Evolutionary conservation across 2,888 invertebrate species (phyloP).

Genomic region (Dorcus hopei): DNA sequence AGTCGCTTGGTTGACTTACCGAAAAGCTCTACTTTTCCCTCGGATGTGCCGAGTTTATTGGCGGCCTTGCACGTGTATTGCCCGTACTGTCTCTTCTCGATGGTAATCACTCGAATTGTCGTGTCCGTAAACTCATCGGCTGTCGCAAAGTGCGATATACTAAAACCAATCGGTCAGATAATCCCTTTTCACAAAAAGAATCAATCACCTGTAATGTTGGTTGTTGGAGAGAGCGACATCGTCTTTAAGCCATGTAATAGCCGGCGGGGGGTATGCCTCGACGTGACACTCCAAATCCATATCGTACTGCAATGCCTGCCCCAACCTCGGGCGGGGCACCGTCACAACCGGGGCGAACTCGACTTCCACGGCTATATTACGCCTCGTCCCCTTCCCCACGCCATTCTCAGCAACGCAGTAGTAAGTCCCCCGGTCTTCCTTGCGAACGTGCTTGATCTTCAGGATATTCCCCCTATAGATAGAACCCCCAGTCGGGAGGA

Average conservation of each 20-base stretch:
- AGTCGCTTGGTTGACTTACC: slow-evolving; percentile 56
- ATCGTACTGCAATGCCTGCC: slow-evolving; percentile 87
- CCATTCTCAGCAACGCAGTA: slow-evolving; percentile 91
- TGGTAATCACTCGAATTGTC: slow-evolving; percentile 82
- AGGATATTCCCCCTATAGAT: slow-evolving; percentile 79
- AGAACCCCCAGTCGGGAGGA: slow-evolving; percentile 86
- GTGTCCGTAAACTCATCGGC: slow-evolving; percentile 92
- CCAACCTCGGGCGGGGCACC: slow-evolving; percentile 77
- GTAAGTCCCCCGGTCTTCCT: slow-evolving; percentile 89
- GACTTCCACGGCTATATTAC: slow-evolving; percentile 84
- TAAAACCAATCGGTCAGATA: slow-evolving; percentile 34
- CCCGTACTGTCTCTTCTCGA: slow-evolving; percentile 88
- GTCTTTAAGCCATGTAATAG: slow-evolving; percentile 88
- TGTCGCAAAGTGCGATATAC: slow-evolving; percentile 86
- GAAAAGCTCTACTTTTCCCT: slow-evolving; percentile 76
- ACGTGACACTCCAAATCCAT: slow-evolving; percentile 94
- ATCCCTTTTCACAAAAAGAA: no score
- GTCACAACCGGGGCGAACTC: slow-evolving; percentile 86
- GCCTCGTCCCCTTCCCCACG: slow-evolving; percentile 78
- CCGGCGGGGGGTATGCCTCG: slow-evolving; percentile 91
- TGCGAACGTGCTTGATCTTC: slow-evolving; percentile 73
- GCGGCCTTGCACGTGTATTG: slow-evolving; percentile 82
- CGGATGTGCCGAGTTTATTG: slow-evolving; percentile 82
- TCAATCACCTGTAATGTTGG: slow-evolving; percentile 71
- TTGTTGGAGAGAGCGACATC: slow-evolving; percentile 79